phyloP scores from a whole-genome alignment of 2,797 vertebrate species.

The Peromyscus melanophrys region DNA sequence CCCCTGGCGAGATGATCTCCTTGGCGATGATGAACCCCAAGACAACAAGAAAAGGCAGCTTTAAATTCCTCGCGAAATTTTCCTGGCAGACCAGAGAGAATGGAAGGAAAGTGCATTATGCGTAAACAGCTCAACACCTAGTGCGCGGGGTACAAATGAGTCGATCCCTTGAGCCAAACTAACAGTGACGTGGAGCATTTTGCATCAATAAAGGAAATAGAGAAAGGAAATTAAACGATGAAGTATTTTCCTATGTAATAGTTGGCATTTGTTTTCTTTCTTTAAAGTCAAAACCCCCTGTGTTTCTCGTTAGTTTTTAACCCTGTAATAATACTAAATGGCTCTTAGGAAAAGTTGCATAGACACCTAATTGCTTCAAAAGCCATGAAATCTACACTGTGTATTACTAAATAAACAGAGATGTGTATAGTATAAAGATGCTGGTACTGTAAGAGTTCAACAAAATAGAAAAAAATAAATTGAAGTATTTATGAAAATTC shows the following conservation, averaged over 20 bases:
- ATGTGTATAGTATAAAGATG: neutral
- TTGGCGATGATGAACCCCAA: constrained; percentile 85
- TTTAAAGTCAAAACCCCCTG: neutral
- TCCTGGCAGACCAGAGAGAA: constrained; percentile 89
- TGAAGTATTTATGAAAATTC: constrained; percentile 1
- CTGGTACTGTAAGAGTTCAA: neutral
- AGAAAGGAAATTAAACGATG: constrained; percentile 67
- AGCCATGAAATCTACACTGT: neutral
- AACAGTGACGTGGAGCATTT: constrained; percentile 18
- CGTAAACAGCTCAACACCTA: constrained; percentile 66
- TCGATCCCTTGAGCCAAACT: constrained; percentile 64
- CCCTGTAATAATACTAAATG: neutral
- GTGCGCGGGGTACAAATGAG: neutral
- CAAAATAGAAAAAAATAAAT: constrained; percentile 17
- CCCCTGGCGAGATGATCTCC: constrained; percentile 89
- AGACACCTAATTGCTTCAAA: constrained; percentile 4
- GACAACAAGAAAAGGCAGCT: constrained; percentile 96
- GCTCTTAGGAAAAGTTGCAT: neutral
- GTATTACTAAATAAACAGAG: neutral
- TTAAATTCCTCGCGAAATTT: constrained; percentile 99
- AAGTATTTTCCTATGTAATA: constrained; percentile 38
- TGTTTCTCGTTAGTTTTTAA: neutral
- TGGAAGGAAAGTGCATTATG: constrained; percentile 69
- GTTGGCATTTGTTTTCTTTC: constrained; percentile 16
- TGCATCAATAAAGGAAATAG: constrained; percentile 22